Evolutionary conservation across 2,113 vertebrate genomes (phyloP).

Genomic region (Perccottus glenii): DNA sequence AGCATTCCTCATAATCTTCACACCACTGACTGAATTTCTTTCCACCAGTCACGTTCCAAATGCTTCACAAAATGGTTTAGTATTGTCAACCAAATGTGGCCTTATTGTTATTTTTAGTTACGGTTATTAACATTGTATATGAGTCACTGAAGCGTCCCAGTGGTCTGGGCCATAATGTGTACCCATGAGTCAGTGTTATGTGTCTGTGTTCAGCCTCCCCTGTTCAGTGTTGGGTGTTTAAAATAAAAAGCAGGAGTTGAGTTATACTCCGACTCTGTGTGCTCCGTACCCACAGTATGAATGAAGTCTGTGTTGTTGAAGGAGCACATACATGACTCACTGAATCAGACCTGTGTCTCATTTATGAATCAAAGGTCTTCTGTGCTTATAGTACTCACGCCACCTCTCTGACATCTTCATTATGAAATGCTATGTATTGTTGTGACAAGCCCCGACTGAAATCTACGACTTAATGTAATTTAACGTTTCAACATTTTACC

Average conservation of each 20-base stretch:
- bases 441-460: slow-evolving; percentile 46
- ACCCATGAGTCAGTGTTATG: no score
- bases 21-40: no score
- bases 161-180: no score
- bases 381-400: background rate
- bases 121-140: background rate
- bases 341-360: slow-evolving; percentile 5
- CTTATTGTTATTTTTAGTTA: background rate
- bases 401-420: slow-evolving; percentile 17
- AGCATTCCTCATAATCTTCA: no score
- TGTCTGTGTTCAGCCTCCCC: no score
- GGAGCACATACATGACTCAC: background rate
- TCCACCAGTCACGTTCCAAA: no score
- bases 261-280: no score
- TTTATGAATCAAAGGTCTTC: slow-evolving; percentile 1
- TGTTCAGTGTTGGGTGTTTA: no score
- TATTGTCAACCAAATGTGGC: background rate
- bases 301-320: background rate
- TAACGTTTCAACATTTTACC: slow-evolving; percentile 41
- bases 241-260: no score
- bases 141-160: background rate
- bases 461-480: slow-evolving; percentile 19
- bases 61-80: background rate
- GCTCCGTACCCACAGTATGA: background rate
- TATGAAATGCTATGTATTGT: slow-evolving; percentile 13